A percentile compares a stretch with the other conserved stretches of the same genome.
Evolutionary conservation across 2,888 invertebrate genomes (phyloP).

Genomic region (Sesia apiformis): DNA sequence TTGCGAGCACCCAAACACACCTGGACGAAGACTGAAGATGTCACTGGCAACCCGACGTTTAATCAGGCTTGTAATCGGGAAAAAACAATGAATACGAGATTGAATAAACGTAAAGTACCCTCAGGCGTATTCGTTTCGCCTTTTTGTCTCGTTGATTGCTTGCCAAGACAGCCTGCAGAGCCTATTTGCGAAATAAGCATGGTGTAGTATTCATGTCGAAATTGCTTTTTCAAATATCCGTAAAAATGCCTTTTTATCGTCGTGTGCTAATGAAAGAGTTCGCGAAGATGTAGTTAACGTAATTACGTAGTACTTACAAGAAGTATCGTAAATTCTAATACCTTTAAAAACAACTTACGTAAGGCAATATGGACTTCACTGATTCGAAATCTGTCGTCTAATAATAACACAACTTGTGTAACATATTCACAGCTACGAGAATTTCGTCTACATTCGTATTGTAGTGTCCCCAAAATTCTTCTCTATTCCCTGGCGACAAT

Average conservation of each 20-base stretch:
- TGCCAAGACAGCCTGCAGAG: not conserved
- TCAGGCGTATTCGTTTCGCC: not conserved
- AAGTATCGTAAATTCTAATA: too few species aligned
- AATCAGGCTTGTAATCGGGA: conserved; percentile 64
- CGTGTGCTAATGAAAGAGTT: not conserved
- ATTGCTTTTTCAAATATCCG: not conserved
- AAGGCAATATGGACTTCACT: too few species aligned
- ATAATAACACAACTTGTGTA: too few species aligned
- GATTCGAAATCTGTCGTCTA: too few species aligned
- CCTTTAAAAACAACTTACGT: too few species aligned
- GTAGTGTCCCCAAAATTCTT: too few species aligned
- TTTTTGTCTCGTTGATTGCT: not conserved
- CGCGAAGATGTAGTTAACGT: not conserved
- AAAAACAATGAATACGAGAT: conserved; percentile 44
- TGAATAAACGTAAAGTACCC: not conserved
- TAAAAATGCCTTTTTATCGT: not conserved
- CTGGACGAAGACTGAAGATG: conserved; percentile 22
- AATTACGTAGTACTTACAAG: not conserved
- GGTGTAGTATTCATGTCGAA: not conserved
- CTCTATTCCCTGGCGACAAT: conserved; percentile 28
- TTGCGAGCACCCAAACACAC: conserved; percentile 36
- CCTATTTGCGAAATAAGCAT: not conserved
- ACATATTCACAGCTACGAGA: too few species aligned
- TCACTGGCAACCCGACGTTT: conserved; percentile 34
- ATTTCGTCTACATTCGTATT: too few species aligned